A percentile compares a stretch with the other conserved stretches of the same genome.
These are phyloP conservation scores for Dryococelus australis DNA, from an alignment of 2,888 invertebrate genomes.

Conservation along the genomic window DNA sequence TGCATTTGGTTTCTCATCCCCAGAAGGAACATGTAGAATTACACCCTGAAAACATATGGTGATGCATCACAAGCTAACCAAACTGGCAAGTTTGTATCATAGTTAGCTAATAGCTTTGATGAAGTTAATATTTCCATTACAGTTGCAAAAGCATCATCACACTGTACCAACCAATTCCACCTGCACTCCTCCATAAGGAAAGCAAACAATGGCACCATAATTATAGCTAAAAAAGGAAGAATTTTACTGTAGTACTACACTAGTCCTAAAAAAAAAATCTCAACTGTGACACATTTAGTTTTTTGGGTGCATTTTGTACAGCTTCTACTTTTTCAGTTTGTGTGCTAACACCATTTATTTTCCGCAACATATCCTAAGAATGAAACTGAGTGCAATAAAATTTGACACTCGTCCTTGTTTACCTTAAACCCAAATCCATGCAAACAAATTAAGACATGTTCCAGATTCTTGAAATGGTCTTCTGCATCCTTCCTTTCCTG, in stretches of 20 bases:
- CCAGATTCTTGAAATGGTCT: no score
- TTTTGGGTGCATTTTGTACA: slow-evolving; percentile 25
- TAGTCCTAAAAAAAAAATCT: slow-evolving; percentile 47
- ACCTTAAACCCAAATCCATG: no score
- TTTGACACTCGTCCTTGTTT: no score
- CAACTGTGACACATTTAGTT: slow-evolving; percentile 41
- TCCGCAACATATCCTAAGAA: no score
- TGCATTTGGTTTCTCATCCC: slow-evolving; percentile 45
- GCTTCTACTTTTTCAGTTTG: background rate
- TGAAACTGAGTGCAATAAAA: no score
- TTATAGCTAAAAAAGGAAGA: background rate
- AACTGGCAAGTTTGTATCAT: background rate
- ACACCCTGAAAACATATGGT: slow-evolving; percentile 48
- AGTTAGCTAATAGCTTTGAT: background rate
- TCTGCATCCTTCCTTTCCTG: no score
- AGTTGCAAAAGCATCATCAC: no score
- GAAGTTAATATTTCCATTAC: background rate
- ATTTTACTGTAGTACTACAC: slow-evolving; percentile 31
- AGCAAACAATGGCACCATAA: background rate
- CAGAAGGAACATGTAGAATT: slow-evolving; percentile 46
- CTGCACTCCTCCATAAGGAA: no score
- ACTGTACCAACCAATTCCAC: no score
- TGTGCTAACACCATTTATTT: background rate
- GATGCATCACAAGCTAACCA: slow-evolving; percentile 55
- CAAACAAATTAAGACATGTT: no score